Percentiles rank a stretch among this genome's conserved stretches.
These are phyloP conservation scores for Drosophila obscura DNA, from an alignment of 1,140 invertebrate genomes.

Conservation along the genomic window DNA sequence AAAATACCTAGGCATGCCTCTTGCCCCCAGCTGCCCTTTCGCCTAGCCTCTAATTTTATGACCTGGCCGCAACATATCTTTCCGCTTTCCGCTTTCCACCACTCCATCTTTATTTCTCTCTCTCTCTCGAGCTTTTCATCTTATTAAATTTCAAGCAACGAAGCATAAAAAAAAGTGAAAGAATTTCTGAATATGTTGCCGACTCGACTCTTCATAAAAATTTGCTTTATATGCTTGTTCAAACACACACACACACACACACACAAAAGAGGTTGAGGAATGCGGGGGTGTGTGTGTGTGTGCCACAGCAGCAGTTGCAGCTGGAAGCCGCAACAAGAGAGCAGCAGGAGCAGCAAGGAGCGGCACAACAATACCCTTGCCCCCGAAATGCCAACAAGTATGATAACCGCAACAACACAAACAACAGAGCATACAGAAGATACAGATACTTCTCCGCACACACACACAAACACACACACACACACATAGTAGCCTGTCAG, in stretches of 20 bases:
- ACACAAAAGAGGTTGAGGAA: slow-evolving; percentile 9
- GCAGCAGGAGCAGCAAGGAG: slow-evolving; percentile 20
- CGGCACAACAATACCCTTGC: slow-evolving; percentile 70
- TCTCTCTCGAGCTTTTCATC: slow-evolving; percentile 20
- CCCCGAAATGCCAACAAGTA: slow-evolving; percentile 77
- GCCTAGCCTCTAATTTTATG: slow-evolving; percentile 48
- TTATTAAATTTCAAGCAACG: slow-evolving; percentile 68
- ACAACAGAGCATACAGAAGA: slow-evolving; percentile 29
- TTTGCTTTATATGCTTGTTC: slow-evolving; percentile 71
- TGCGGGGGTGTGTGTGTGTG: neutral
- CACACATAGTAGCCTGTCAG: slow-evolving; percentile 3
- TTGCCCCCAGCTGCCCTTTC: neutral
- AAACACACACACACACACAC: slow-evolving; percentile 44
- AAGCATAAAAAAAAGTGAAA: slow-evolving; percentile 25
- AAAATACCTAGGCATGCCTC: slow-evolving; percentile 52
- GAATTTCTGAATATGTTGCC: slow-evolving; percentile 63
- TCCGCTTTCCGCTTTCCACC: too few species aligned
- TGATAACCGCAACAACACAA: slow-evolving; percentile 72
- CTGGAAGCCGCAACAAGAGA: slow-evolving; percentile 52
- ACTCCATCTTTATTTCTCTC: neutral
- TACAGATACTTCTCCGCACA: slow-evolving; percentile 1
- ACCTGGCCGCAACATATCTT: slow-evolving; percentile 36
- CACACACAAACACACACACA: slow-evolving; percentile 16
- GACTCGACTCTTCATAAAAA: slow-evolving; percentile 71
- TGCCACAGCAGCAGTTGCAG: slow-evolving; percentile 23